Evolutionary conservation across 1,140 invertebrate species (phyloP).

Genomic region (Asobara japonica): DNA sequence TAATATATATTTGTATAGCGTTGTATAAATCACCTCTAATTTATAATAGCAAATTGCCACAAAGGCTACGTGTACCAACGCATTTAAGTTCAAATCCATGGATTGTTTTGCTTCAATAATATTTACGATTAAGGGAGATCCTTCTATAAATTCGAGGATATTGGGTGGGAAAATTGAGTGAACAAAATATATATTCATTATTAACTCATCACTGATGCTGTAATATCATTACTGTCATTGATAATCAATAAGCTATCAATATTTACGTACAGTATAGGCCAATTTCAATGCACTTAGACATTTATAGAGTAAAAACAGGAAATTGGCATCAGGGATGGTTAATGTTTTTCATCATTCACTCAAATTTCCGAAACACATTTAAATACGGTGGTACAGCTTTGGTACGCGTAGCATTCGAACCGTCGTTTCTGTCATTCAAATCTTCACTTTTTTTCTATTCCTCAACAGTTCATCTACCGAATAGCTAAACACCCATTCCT

Average conservation of each 20-base stretch:
- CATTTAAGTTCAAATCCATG: conserved; percentile 7
- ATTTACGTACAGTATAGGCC: conserved; percentile 23
- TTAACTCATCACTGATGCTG: conserved; percentile 11
- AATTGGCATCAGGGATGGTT: not conserved
- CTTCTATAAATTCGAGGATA: not conserved
- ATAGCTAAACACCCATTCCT: conserved; percentile 42
- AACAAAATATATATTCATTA: not conserved
- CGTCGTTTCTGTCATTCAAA: conserved; percentile 29
- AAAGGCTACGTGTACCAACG: conserved; percentile 48
- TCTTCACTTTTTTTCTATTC: conserved; percentile 8
- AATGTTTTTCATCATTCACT: not conserved
- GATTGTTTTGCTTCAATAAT: not conserved
- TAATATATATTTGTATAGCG: conserved; percentile 38
- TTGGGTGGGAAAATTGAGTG: not conserved
- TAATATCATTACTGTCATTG: not conserved
- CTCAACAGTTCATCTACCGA: conserved; percentile 40
- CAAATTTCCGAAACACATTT: not conserved
- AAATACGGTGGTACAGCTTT: conserved; percentile 21
- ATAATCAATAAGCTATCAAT: conserved; percentile 18
- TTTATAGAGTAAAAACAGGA: conserved; percentile 5
- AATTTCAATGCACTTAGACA: not conserved
- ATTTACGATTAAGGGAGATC: not conserved
- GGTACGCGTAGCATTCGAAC: conserved; percentile 46
- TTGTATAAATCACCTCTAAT: conserved; percentile 40
- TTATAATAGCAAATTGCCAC: conserved; percentile 52